Percentiles rank a stretch among this genome's conserved stretches.
These are phyloP conservation scores for Sarcophaga carnaria DNA, from an alignment of 2,888 invertebrate species.

Conservation along the genomic window DNA sequence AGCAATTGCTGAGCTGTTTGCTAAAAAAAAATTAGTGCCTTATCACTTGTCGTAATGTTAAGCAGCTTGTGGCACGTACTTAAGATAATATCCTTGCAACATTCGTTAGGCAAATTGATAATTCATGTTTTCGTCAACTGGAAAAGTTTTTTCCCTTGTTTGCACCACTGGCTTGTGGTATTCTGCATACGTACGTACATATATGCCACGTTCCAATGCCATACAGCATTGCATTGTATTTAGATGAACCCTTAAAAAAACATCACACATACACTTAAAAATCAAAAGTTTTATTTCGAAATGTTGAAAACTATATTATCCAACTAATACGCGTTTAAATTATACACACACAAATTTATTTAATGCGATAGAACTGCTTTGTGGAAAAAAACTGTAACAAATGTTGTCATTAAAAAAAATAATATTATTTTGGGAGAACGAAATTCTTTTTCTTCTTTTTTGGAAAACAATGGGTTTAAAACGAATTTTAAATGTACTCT, in stretches of 20 bases:
- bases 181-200: background rate
- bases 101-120: constrained; percentile 54
- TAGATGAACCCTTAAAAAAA: background rate
- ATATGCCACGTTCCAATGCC: constrained; percentile 6
- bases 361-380: background rate
- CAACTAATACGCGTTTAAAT: constrained; percentile 49
- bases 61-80: constrained; percentile 45
- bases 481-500: too few species aligned
- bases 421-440: too few species aligned
- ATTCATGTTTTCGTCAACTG: constrained; percentile 51
- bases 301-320: constrained; percentile 30
- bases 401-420: background rate
- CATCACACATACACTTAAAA: background rate
- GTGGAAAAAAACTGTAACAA: background rate
- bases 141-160: background rate
- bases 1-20: background rate
- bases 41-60: constrained; percentile 49
- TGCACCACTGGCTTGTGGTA: constrained; percentile 16
- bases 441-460: too few species aligned
- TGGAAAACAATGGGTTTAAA: too few species aligned
- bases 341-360: constrained; percentile 42
- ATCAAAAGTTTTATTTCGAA: constrained; percentile 51
- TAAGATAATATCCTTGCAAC: constrained; percentile 39
- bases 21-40: constrained; percentile 2
- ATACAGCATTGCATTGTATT: background rate